Conservation (phyloP, 1,140 invertebrate species). For the Drosophila prosaltans region DNA sequence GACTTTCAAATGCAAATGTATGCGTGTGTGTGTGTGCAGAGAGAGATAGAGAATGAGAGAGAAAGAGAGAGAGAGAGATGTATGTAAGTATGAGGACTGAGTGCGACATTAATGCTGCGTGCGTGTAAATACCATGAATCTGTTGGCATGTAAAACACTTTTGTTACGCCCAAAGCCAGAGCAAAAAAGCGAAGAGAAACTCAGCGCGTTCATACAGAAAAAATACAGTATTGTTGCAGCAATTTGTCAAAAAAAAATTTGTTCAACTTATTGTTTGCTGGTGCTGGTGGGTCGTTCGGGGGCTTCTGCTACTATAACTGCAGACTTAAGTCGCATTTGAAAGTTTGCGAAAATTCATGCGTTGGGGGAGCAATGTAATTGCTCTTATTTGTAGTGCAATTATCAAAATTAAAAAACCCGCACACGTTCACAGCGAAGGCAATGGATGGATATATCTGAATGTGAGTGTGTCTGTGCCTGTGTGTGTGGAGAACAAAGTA, state of each 20-base stretch:
- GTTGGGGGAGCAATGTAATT: conserved; percentile 41
- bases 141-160: conserved; percentile 80
- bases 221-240: conserved; percentile 71
- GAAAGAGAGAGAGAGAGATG: conserved; percentile 8
- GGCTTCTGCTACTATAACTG: conserved; percentile 16
- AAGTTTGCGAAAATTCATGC: conserved; percentile 60
- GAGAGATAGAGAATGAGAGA: conserved; percentile 1
- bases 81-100: conserved; percentile 24
- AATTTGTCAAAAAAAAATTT: conserved; percentile 77
- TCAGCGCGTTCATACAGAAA: conserved; percentile 16
- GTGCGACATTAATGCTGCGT: conserved; percentile 78
- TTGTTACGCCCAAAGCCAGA: conserved; percentile 75
- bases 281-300: neutral
- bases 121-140: conserved; percentile 80
- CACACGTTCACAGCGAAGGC: conserved; percentile 18
- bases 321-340: conserved; percentile 72
- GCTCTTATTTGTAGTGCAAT: conserved; percentile 72
- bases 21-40: conserved; percentile 4
- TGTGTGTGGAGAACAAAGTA: conserved; percentile 36
- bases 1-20: conserved; percentile 62
- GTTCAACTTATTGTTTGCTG: conserved; percentile 64
- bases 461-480: conserved; percentile 9
- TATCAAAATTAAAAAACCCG: conserved; percentile 69
- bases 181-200: conserved; percentile 33
- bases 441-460: neutral